Percentiles rank a stretch among this genome's conserved stretches.
These are phyloP conservation scores for Saiga tatarica DNA, from an alignment of 2,113 vertebrate genomes.

Conservation along the genomic window DNA sequence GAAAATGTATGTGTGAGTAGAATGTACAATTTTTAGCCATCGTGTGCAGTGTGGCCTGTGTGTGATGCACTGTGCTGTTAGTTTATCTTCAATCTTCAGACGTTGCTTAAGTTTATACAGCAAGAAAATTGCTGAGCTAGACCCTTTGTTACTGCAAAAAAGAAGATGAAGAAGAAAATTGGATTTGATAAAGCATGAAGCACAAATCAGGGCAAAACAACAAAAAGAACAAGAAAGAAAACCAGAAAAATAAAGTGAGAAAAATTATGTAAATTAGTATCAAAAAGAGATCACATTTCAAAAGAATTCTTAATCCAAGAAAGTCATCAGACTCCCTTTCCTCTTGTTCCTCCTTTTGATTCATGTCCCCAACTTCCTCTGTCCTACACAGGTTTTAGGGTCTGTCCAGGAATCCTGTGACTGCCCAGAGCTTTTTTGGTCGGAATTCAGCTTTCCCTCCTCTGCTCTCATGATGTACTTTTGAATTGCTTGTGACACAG, in stretches of 20 bases:
- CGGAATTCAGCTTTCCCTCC: neutral
- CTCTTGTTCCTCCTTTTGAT: neutral
- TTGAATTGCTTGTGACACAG: neutral
- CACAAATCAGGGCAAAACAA: neutral
- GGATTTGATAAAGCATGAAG: neutral
- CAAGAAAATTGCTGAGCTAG: neutral
- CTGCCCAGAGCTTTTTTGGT: neutral
- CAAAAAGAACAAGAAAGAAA: neutral
- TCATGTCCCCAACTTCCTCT: neutral
- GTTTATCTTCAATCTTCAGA: neutral
- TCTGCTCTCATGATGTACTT: neutral
- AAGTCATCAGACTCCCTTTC: neutral
- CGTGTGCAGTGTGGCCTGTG: neutral
- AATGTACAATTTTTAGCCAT: neutral
- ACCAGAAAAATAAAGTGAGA: neutral
- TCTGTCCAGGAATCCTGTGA: neutral
- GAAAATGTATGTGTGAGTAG: neutral
- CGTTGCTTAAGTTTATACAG: neutral
- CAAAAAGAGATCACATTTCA: neutral
- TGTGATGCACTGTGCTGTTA: neutral
- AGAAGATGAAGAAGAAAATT: neutral
- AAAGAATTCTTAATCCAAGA: neutral
- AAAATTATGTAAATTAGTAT: neutral
- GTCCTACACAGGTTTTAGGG: neutral
- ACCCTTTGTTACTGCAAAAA: neutral